Conservation (phyloP, 2,888 invertebrate species). For the Nycteola revayana region DNA sequence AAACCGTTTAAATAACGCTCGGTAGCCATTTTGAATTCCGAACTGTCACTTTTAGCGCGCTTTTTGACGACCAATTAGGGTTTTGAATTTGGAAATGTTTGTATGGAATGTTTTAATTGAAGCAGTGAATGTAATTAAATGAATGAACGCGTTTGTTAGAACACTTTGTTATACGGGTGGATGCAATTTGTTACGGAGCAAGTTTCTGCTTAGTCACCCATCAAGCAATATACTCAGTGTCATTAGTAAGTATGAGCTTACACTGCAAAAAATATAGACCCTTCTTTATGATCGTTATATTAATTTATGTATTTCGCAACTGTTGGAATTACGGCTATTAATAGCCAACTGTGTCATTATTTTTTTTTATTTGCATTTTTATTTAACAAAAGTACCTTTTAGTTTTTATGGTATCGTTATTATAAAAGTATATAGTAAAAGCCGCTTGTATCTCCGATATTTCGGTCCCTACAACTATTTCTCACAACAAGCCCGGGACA, state of each 20-base stretch:
- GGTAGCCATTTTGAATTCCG: slow-evolving; percentile 55
- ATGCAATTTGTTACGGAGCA: slow-evolving; percentile 41
- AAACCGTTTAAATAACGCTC: slow-evolving; percentile 48
- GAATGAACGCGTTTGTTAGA: slow-evolving; percentile 41
- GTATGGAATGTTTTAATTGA: slow-evolving; percentile 40
- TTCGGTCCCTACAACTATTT: slow-evolving; percentile 30
- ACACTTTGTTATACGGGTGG: slow-evolving; percentile 37
- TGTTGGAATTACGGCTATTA: too few relatives aligned
- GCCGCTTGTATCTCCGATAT: slow-evolving; percentile 24
- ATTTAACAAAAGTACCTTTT: too few relatives aligned
- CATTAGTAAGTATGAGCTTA: slow-evolving; percentile 17
- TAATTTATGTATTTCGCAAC: too few relatives aligned
- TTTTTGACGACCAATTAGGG: slow-evolving; percentile 53
- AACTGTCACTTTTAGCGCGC: slow-evolving; percentile 56
- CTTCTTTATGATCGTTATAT: too few relatives aligned
- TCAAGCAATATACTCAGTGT: slow-evolving; percentile 37
- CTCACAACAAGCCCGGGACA: slow-evolving; percentile 26
- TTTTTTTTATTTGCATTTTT: too few relatives aligned
- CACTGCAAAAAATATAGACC: neutral
- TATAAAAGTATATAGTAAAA: slow-evolving; percentile 16
- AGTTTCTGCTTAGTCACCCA: slow-evolving; percentile 56
- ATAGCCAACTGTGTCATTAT: too few relatives aligned
- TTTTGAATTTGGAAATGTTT: slow-evolving; percentile 44
- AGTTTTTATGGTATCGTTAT: slow-evolving; percentile 21
- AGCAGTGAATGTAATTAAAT: slow-evolving; percentile 35